A percentile compares a stretch with the other conserved stretches of the same genome.
phyloP scores from a whole-genome alignment of 2,113 vertebrate species.

The Girardinichthys multiradiatus region DNA sequence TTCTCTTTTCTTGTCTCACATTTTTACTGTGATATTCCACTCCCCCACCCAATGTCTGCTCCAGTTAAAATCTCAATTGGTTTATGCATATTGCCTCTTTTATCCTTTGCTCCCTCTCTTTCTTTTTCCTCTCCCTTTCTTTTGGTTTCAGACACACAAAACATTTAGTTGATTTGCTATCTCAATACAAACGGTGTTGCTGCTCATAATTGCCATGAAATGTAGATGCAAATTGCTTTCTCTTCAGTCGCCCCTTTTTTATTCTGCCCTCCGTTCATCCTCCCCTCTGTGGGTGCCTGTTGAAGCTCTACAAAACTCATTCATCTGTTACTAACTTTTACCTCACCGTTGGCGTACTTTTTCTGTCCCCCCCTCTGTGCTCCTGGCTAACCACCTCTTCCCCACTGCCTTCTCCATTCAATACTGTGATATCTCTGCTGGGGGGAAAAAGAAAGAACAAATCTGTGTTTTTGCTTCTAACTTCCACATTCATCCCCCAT shows the following conservation, averaged over 20 bases:
- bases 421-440: slow-evolving; percentile 43
- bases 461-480: slow-evolving; percentile 32
- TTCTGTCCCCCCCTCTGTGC: slow-evolving; percentile 10
- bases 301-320: slow-evolving; percentile 39
- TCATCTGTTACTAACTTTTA: slow-evolving; percentile 43
- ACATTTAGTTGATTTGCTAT: slow-evolving; percentile 52
- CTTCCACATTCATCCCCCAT: slow-evolving; percentile 5
- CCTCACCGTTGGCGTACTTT: slow-evolving; percentile 19
- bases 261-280: slow-evolving; percentile 24
- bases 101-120: slow-evolving; percentile 43
- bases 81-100: slow-evolving; percentile 64
- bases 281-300: slow-evolving; percentile 41
- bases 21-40: slow-evolving; percentile 50
- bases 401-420: slow-evolving; percentile 7
- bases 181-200: slow-evolving; percentile 62
- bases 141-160: slow-evolving; percentile 14
- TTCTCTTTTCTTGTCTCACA: slow-evolving; percentile 39
- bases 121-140: slow-evolving; percentile 23
- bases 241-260: slow-evolving; percentile 31
- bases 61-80: slow-evolving; percentile 64
- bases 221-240: slow-evolving; percentile 65
- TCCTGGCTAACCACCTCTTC: slow-evolving; percentile 24
- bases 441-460: not conserved
- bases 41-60: slow-evolving; percentile 49
- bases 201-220: slow-evolving; percentile 70